These are phyloP conservation scores for Poeciliopsis infans DNA, from an alignment of 2,797 vertebrate species.

Conservation along the genomic window DNA sequence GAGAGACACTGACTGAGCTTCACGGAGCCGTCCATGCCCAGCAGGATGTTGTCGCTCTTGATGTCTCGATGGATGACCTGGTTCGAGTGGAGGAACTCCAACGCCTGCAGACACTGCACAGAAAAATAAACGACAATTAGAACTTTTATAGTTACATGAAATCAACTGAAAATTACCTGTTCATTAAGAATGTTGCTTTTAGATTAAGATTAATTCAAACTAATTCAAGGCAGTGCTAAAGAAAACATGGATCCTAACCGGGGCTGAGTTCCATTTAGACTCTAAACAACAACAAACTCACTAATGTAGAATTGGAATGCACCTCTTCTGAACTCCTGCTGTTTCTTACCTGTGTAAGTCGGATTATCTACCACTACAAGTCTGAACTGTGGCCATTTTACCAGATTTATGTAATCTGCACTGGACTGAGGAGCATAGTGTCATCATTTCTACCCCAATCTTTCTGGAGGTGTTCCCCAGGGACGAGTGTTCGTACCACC, in stretches of 20 bases:
- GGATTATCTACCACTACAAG: not conserved
- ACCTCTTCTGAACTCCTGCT: not conserved
- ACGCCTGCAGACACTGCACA: slow-evolving; percentile 91
- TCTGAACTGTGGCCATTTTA: not conserved
- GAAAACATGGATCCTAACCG: not conserved
- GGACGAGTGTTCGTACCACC: not conserved
- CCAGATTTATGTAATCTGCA: not conserved
- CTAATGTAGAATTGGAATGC: not conserved
- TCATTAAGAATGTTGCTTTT: not conserved
- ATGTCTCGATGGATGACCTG: slow-evolving; percentile 98
- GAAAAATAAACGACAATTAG: not conserved
- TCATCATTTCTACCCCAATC: not conserved
- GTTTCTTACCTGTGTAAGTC: not conserved
- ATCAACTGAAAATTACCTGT: not conserved
- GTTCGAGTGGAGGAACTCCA: slow-evolving; percentile 96
- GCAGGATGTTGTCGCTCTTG: slow-evolving; percentile 97
- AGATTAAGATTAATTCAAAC: not conserved
- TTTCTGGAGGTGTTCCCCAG: not conserved
- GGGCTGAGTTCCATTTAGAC: not conserved
- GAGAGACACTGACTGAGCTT: slow-evolving; percentile 89
- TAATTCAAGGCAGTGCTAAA: not conserved
- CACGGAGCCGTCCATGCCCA: slow-evolving; percentile 97
- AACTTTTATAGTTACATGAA: not conserved
- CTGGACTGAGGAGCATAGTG: not conserved
- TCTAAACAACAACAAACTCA: not conserved